Percentiles rank a stretch among this genome's conserved stretches.
Conservation (phyloP, 2,888 invertebrate genomes). For the Ophion costatus region DNA sequence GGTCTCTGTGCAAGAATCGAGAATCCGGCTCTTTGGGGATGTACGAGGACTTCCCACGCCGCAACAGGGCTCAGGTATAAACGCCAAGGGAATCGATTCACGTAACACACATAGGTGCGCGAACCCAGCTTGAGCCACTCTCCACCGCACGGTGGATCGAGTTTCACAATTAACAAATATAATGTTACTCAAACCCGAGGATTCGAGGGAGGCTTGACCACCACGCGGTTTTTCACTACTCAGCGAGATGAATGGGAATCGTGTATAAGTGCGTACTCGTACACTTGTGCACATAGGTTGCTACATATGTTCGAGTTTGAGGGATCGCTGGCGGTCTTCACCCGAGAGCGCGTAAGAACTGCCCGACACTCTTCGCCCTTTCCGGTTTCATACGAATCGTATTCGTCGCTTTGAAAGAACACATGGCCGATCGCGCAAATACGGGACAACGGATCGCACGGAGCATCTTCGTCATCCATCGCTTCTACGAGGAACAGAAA, state of each 20-base stretch:
- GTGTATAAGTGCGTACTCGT: conserved; percentile 11
- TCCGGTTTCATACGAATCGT: conserved; percentile 52
- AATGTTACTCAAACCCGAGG: conserved; percentile 79
- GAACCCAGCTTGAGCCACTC: conserved; percentile 49
- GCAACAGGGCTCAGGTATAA: conserved; percentile 49
- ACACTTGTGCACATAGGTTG: neutral
- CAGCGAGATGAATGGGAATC: conserved; percentile 48
- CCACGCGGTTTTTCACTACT: conserved; percentile 48
- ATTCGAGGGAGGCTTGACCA: conserved; percentile 75
- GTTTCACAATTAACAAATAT: conserved; percentile 83
- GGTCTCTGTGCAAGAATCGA: conserved; percentile 38
- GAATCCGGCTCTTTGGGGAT: conserved; percentile 36
- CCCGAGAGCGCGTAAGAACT: conserved; percentile 32
- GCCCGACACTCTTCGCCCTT: conserved; percentile 41
- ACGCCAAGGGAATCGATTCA: conserved; percentile 45
- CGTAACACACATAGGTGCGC: conserved; percentile 9
- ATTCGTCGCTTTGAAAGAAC: conserved; percentile 17
- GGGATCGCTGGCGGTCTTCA: conserved; percentile 21
- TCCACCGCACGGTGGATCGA: conserved; percentile 70
- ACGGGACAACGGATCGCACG: conserved; percentile 28
- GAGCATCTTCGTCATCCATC: conserved; percentile 6
- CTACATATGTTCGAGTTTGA: conserved; percentile 21
- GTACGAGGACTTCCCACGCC: conserved; percentile 60
- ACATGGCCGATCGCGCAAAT: conserved; percentile 49
- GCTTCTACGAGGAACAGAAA: conserved; percentile 32